phyloP scores from a whole-genome alignment of 2,888 invertebrate genomes.

The Sesia apiformis region DNA sequence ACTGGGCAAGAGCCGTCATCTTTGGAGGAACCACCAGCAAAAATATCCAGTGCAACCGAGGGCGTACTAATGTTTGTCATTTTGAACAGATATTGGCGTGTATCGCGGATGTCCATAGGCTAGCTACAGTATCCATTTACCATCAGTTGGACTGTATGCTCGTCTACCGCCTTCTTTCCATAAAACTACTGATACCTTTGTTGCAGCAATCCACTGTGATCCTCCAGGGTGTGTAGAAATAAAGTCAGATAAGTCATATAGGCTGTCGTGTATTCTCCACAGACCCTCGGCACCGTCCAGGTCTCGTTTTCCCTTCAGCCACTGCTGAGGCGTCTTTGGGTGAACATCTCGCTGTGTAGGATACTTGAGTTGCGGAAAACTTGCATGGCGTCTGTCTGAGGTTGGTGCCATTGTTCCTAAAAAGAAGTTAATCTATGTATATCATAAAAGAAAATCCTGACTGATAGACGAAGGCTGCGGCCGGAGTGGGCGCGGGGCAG shows the following conservation, averaged over 20 bases:
- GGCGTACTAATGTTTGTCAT: too few species aligned
- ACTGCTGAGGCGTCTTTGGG: slow-evolving; percentile 61
- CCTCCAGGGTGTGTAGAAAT: slow-evolving; percentile 91
- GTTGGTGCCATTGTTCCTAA: slow-evolving; percentile 34
- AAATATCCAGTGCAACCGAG: too few species aligned
- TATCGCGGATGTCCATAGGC: too few species aligned
- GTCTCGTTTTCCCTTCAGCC: slow-evolving; percentile 77
- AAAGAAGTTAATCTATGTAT: background rate
- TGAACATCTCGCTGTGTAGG: slow-evolving; percentile 54
- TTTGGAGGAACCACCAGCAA: too few species aligned
- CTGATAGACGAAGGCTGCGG: too few species aligned
- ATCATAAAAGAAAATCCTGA: background rate
- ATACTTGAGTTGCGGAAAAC: slow-evolving; percentile 68
- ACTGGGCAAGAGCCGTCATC: too few species aligned
- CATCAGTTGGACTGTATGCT: too few species aligned
- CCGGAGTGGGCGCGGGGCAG: too few species aligned
- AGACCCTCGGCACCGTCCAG: slow-evolving; percentile 84
- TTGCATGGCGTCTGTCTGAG: slow-evolving; percentile 36
- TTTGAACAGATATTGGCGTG: too few species aligned
- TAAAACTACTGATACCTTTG: slow-evolving; percentile 66
- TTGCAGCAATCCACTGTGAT: slow-evolving; percentile 79
- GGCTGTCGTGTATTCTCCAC: slow-evolving; percentile 83
- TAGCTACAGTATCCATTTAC: too few species aligned
- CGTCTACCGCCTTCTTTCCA: too few species aligned
- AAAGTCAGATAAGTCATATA: slow-evolving; percentile 92